Percentiles rank a stretch among this genome's conserved stretches.
Evolutionary conservation across 2,113 vertebrate species (phyloP).

Genomic region (Mola mola): DNA sequence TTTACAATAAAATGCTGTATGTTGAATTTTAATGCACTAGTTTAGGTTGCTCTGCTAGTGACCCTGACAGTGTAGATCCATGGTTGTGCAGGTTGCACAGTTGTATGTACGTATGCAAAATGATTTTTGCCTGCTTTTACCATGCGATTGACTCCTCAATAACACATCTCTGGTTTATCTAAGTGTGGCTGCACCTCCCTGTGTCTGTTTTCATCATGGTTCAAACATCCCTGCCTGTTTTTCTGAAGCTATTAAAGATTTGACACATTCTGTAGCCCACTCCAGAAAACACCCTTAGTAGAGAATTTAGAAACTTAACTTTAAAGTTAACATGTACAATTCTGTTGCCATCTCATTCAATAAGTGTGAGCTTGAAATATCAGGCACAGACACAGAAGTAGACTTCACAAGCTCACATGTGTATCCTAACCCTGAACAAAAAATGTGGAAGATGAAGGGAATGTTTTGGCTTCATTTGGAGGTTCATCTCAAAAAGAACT

Average conservation of each 20-base stretch:
- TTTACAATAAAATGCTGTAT: not conserved
- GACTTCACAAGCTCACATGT: too few relatives aligned
- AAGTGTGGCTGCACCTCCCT: constrained; percentile 35
- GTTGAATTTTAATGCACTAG: not conserved
- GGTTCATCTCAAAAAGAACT: too few relatives aligned
- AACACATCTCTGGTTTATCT: too few relatives aligned
- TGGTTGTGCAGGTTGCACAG: too few relatives aligned
- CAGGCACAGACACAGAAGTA: too few relatives aligned
- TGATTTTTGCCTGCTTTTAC: not conserved
- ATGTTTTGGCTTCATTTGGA: not conserved
- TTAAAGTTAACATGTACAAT: not conserved
- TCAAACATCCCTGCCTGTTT: constrained; percentile 3
- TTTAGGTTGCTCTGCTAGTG: not conserved
- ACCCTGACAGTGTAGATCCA: not conserved
- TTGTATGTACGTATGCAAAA: too few relatives aligned
- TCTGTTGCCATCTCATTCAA: not conserved
- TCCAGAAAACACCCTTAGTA: constrained; percentile 4
- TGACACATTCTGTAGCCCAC: too few relatives aligned
- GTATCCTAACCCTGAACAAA: too few relatives aligned
- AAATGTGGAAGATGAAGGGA: not conserved
- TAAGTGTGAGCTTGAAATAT: not conserved
- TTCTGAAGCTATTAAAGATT: constrained; percentile 26
- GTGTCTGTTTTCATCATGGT: constrained; percentile 24
- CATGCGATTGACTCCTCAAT: too few relatives aligned
- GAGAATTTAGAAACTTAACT: not conserved